Conservation (phyloP, 2,888 invertebrate species). For the Hyles lineata region DNA sequence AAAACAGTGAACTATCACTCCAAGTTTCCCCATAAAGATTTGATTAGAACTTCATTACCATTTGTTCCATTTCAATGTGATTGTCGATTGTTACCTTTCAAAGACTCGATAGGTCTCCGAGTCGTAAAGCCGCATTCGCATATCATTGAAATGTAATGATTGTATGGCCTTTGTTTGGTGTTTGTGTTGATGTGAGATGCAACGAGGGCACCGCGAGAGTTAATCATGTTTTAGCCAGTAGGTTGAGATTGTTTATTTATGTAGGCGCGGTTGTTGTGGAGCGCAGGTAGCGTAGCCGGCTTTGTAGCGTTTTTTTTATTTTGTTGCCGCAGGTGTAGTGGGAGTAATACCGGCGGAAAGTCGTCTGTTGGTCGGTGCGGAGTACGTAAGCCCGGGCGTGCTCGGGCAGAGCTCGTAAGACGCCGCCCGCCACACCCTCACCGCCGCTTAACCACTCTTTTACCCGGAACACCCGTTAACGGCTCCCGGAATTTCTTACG, state of each 20-base stretch:
- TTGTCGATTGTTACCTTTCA: background rate
- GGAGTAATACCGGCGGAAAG: slow-evolving; percentile 87
- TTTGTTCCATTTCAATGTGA: slow-evolving; percentile 8
- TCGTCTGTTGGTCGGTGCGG: slow-evolving; percentile 86
- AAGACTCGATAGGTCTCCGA: slow-evolving; percentile 2
- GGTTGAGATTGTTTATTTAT: slow-evolving; percentile 64
- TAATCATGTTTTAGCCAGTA: slow-evolving; percentile 50
- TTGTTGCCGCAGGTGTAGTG: slow-evolving; percentile 86
- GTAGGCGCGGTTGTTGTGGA: slow-evolving; percentile 64
- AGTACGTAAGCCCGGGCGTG: slow-evolving; percentile 84
- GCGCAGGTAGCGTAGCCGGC: slow-evolving; percentile 69
- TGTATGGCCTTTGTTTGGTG: slow-evolving; percentile 9
- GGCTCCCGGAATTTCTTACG: slow-evolving; percentile 76
- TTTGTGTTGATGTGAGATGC: slow-evolving; percentile 42
- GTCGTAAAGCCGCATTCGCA: background rate
- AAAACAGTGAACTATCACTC: slow-evolving; percentile 76
- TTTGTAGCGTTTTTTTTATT: slow-evolving; percentile 81
- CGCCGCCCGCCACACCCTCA: slow-evolving; percentile 38
- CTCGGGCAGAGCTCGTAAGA: slow-evolving; percentile 82
- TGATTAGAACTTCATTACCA: slow-evolving; percentile 64
- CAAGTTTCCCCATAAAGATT: slow-evolving; percentile 78
- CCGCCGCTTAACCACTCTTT: slow-evolving; percentile 63
- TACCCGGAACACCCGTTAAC: slow-evolving; percentile 73
- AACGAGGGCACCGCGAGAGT: slow-evolving; percentile 48
- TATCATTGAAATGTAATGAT: slow-evolving; percentile 7